Conservation (phyloP, 2,888 invertebrate species). For the Merodon equestris region DNA sequence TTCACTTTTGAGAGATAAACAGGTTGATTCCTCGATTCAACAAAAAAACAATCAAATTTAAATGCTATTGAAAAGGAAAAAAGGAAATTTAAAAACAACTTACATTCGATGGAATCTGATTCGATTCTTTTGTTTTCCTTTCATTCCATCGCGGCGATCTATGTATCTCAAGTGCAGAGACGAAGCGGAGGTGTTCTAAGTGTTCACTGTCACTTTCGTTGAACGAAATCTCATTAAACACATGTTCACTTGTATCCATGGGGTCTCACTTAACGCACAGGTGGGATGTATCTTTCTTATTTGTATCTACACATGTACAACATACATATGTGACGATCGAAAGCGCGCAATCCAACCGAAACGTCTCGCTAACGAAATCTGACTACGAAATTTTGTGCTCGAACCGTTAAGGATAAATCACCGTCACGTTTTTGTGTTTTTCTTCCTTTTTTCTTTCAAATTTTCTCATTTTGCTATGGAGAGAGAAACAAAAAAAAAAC, state of each 20-base stretch:
- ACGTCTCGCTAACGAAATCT: slow-evolving; percentile 26
- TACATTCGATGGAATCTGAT: slow-evolving; percentile 16
- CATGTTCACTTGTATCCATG: slow-evolving; percentile 60
- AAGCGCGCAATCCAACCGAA: slow-evolving; percentile 59
- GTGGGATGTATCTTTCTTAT: too few species aligned
- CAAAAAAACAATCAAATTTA: too few species aligned
- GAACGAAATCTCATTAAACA: slow-evolving; percentile 12
- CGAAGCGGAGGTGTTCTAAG: neutral
- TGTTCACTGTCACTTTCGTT: slow-evolving; percentile 54
- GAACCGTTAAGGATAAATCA: slow-evolving; percentile 18
- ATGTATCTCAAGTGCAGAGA: neutral
- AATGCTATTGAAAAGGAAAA: neutral
- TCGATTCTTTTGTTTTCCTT: slow-evolving; percentile 38
- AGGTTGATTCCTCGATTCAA: slow-evolving; percentile 17
- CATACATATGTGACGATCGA: too few species aligned
- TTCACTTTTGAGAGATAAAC: slow-evolving; percentile 11
- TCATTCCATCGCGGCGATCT: slow-evolving; percentile 4
- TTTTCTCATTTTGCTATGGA: slow-evolving; percentile 8
- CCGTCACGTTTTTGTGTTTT: slow-evolving; percentile 3
- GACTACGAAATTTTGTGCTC: slow-evolving; percentile 31
- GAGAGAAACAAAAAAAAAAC: slow-evolving; percentile 16
- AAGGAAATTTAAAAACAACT: slow-evolving; percentile 15
- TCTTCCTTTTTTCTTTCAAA: slow-evolving; percentile 36
- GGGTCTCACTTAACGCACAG: slow-evolving; percentile 30
- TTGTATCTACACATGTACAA: too few species aligned